Base-by-base conservation (phyloP, 1,140 invertebrate genomes). In the Anoplolepis gracilipes region DNA sequence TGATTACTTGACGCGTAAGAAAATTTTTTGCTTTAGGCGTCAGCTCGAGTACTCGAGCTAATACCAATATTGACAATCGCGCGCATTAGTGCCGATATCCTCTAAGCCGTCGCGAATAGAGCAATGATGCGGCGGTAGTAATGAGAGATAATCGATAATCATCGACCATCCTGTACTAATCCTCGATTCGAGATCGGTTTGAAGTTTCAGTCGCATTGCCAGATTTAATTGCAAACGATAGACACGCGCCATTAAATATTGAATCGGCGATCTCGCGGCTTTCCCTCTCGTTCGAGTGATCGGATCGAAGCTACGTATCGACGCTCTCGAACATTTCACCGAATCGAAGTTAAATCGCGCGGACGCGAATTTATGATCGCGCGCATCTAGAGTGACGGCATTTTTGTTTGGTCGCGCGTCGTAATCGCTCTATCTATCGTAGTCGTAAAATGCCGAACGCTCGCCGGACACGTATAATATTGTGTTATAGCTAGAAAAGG, bases 31-130 rank as follows among this genome's bases (percentile, higher is more conserved):
- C 64, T 64, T 59, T 70, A 67, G 55, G 16, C 57, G 36, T 65
- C 42, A 53, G 67, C 46, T 77, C 62, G 57, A 87, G 82, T 82
- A 87, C 82, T 81, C 61, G 55, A 16, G 39, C 69, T 85, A 90
- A 90, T 90, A 70, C 78, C 73, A n/a, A 49, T 30, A 61, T 22
- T 73, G 87, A 92, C 88, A 88, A 92, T 92, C 84, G 79, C 81
- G 79, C 88, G 90, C 73, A 89, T 91, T 92, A 92, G 79, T 79
- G 73, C 36, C 65, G 79, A 49, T 64, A 75, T 82, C 73, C 90
- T 85, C 78, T 77, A 88, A 85, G 49, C 85, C 78, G 59, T 84
- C 62, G 62, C 62, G 79, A 85, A 79, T 72, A 72, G 76, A 82
- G 85, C 87, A 73, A 81, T 53, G 59, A 90, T 85, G 75, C 76